Base-by-base conservation (phyloP, 2,797 vertebrate species). In the Galago senegalensis region DNA sequence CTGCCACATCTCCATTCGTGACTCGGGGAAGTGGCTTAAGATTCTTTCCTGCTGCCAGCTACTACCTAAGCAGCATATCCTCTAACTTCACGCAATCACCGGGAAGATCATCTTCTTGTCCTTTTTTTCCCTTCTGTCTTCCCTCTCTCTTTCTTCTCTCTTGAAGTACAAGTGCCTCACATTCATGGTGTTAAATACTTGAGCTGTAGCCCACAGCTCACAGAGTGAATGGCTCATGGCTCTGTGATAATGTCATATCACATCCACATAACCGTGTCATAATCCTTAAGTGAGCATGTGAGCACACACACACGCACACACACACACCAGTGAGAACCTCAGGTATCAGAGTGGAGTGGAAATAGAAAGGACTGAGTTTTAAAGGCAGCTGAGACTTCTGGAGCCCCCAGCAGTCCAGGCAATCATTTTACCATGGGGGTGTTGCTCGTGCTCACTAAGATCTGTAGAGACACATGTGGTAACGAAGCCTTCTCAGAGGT, bases 61-160 rank as follows among this genome's bases (percentile, higher is more conserved):
- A n/a, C 23, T n/a, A 2, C 23, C 12, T 31, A n/a, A 58, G 27
- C 10, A 16, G 5, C 9, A 27, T 21, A 13, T 16, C 21, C 34
- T 83, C 7, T 18, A 46, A 53, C 53, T 72, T 76, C 21, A 43
- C 34, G 23, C 2, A 58, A 61, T 6, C 27, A 2, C 12, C 46
- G 12, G 31, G 56, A 63, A 69, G n/a, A 40, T 40, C 40, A 11
- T 18, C 16, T 40, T 80, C 11, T 21, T 21, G 17, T 43, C n/a
- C 7, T n/a, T 67, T 7, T 3, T 89, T 7, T 6, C n/a, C 23
- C 18, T 0, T 2, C 27, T 27, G 1, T 0, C 7, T 11, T 6
- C 29, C 5, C 9, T 21, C 1, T 1, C 46, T 29, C 5, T 25
- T 20, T 56, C 20, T 43, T 23, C 16, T 79, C 17, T 92, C 37